Percentiles rank a stretch among this genome's conserved stretches.
phyloP scores from a whole-genome alignment of 1,140 invertebrate species.

The Meloidogyne chitwoodi region DNA sequence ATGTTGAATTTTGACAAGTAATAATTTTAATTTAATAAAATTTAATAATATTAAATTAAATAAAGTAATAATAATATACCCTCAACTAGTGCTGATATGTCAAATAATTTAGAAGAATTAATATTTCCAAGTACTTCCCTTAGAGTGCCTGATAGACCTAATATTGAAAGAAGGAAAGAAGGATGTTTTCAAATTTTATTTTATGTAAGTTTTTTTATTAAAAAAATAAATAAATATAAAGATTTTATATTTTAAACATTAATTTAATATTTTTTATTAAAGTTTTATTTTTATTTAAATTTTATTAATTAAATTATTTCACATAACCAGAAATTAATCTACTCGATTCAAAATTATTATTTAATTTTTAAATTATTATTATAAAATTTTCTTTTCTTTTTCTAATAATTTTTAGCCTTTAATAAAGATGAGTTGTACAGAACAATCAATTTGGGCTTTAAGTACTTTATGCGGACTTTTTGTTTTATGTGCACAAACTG shows the following conservation, averaged over 20 bases:
- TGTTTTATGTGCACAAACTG: slow-evolving; percentile 24
- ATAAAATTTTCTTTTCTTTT: no score
- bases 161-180: neutral
- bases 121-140: neutral
- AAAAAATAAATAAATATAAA: no score
- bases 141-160: neutral
- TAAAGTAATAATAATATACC: neutral
- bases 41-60: neutral
- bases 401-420: slow-evolving; percentile 18
- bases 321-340: no score
- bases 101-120: neutral
- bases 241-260: no score
- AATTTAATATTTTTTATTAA: no score
- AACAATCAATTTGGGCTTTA: slow-evolving; percentile 18
- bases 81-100: neutral
- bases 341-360: no score
- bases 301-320: neutral
- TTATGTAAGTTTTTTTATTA: neutral
- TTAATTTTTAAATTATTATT: no score
- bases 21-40: no score
- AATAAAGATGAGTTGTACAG: slow-evolving; percentile 33
- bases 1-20: neutral
- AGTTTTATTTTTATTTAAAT: neutral
- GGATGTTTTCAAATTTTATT: neutral
- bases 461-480: slow-evolving; percentile 23